Percentiles rank a stretch among this genome's conserved stretches.
Conservation (phyloP, 1,140 invertebrate genomes). For the Drosophila cardini region DNA sequence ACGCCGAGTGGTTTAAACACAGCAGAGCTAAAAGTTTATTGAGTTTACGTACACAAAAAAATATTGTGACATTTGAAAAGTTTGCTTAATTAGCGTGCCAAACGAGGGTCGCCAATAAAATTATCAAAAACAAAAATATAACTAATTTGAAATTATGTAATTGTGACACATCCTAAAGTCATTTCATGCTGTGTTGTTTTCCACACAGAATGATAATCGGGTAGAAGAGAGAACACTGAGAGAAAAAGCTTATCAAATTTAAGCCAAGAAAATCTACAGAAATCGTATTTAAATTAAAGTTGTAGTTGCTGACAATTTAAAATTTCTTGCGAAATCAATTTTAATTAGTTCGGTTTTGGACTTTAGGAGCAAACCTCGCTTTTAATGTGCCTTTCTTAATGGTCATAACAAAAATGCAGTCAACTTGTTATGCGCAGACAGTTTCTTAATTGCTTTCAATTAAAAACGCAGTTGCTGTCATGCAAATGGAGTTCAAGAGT, state of each 20-base stretch:
- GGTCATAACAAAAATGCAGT: constrained; percentile 32
- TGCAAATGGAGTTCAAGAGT: constrained; percentile 54
- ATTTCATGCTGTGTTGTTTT: background rate
- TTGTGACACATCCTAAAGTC: background rate
- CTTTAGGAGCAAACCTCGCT: constrained; percentile 9
- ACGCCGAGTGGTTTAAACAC: constrained; percentile 15
- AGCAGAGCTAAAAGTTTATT: constrained; percentile 4
- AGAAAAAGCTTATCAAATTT: too few relatives aligned
- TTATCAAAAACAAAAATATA: background rate
- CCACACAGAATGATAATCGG: too few relatives aligned
- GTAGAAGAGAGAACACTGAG: too few relatives aligned
- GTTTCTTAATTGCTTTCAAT: constrained; percentile 64
- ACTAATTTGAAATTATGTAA: background rate
- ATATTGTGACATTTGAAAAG: constrained; percentile 66
- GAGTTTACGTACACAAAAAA: background rate
- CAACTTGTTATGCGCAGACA: constrained; percentile 19
- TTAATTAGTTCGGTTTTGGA: too few relatives aligned
- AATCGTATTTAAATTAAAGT: too few relatives aligned
- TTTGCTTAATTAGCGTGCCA: constrained; percentile 60
- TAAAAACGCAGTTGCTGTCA: constrained; percentile 41
- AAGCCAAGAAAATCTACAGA: too few relatives aligned
- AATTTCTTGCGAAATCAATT: too few relatives aligned
- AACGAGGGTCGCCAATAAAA: constrained; percentile 21
- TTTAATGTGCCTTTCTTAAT: constrained; percentile 16
- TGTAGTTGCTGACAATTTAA: too few relatives aligned